phyloP scores from a whole-genome alignment of 2,113 vertebrate genomes.

The Pungitius pungitius region DNA sequence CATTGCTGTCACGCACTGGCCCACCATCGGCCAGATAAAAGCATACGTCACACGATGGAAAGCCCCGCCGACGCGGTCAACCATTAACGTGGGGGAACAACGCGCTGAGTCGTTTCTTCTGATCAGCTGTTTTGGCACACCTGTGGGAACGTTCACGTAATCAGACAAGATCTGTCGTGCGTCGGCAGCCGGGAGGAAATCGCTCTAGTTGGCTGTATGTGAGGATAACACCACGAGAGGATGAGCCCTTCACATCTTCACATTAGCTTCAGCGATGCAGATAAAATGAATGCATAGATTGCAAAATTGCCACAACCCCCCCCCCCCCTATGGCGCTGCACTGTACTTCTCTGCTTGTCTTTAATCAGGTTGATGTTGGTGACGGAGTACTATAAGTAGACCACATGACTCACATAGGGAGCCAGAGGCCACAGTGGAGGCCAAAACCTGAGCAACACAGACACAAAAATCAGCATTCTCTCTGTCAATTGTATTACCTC shows the following conservation, averaged over 20 bases:
- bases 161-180: slow-evolving; percentile 17
- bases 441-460: not conserved
- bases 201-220: not conserved
- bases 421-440: not conserved
- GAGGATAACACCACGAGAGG: slow-evolving; percentile 13
- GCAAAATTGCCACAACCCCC: not conserved
- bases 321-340: not conserved
- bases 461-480: not conserved
- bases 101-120: slow-evolving; percentile 1
- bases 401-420: not conserved
- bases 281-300: slow-evolving; percentile 11
- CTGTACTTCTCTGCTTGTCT: not conserved
- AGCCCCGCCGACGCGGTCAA: slow-evolving; percentile 11
- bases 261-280: not conserved
- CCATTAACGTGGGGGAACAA: slow-evolving; percentile 27
- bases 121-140: slow-evolving; percentile 17
- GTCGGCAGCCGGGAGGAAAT: slow-evolving; percentile 1
- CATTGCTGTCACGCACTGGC: not conserved
- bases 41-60: not conserved
- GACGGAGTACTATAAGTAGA: not conserved
- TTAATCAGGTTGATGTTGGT: not conserved
- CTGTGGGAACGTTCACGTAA: not conserved
- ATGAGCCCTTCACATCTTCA: not conserved
- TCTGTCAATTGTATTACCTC: not conserved
- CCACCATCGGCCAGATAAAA: slow-evolving; percentile 1